Evolutionary conservation across 2,888 invertebrate genomes (phyloP).

Genomic region (Eupithecia insigniata): DNA sequence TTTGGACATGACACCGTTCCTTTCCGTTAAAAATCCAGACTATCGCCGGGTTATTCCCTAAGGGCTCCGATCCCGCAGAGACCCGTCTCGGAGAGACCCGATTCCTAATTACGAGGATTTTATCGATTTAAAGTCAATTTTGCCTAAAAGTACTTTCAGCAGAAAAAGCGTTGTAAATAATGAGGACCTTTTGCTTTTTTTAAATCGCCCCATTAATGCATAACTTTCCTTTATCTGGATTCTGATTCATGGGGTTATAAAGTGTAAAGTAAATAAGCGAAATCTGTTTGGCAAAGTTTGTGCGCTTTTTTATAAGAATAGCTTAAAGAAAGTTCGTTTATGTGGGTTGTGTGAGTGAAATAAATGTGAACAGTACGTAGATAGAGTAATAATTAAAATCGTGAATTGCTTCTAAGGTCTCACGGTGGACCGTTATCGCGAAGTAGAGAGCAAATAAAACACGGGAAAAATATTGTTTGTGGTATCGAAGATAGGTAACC

Average conservation of each 20-base stretch:
- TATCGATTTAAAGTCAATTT: too few relatives aligned
- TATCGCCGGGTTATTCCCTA: too few relatives aligned
- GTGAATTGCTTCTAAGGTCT: constrained; percentile 54
- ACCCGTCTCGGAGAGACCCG: too few relatives aligned
- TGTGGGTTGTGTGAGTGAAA: constrained; percentile 45
- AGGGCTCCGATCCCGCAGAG: too few relatives aligned
- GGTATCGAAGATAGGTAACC: constrained; percentile 19
- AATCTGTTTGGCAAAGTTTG: neutral
- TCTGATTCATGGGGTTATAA: neutral
- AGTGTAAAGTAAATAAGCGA: neutral
- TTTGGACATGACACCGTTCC: neutral
- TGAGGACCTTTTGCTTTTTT: too few relatives aligned
- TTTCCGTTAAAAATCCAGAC: too few relatives aligned
- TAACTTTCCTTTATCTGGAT: neutral
- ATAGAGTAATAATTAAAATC: constrained; percentile 52
- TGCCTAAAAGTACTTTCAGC: too few relatives aligned
- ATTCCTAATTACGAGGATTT: too few relatives aligned
- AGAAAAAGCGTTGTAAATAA: too few relatives aligned
- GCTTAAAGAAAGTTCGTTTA: constrained; percentile 37
- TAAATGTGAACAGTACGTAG: constrained; percentile 43
- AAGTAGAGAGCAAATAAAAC: constrained; percentile 57
- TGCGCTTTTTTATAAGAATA: constrained; percentile 26
- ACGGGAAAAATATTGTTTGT: constrained; percentile 50
- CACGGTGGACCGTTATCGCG: constrained; percentile 61
- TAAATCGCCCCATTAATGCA: too few relatives aligned